Conservation (phyloP, 2,888 invertebrate genomes). For the Hoplodrina ambigua region DNA sequence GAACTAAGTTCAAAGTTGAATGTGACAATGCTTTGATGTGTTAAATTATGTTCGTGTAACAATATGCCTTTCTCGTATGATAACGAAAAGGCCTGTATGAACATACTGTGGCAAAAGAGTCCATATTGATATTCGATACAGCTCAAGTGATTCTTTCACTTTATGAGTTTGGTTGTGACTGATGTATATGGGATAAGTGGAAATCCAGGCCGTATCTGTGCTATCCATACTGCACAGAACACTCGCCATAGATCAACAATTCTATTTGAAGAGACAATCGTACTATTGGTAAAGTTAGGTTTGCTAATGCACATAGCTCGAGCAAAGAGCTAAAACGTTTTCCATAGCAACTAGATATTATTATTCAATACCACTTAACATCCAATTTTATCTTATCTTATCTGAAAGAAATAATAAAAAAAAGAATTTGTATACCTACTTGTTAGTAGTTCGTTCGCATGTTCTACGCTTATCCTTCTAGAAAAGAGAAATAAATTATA, state of each 20-base stretch:
- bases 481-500: too few species aligned
- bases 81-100: constrained; percentile 57
- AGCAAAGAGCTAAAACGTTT: not conserved
- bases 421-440: too few species aligned
- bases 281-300: not conserved
- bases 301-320: too few species aligned
- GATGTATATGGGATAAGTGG: constrained; percentile 13
- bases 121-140: constrained; percentile 63
- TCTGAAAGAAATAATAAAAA: too few species aligned
- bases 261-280: constrained; percentile 6
- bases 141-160: constrained; percentile 61
- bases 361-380: constrained; percentile 2
- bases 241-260: constrained; percentile 7
- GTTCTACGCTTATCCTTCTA: too few species aligned
- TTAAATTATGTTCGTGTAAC: constrained; percentile 50
- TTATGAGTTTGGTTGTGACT: constrained; percentile 37
- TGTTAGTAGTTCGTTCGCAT: too few species aligned
- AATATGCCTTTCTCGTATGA: constrained; percentile 57
- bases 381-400: too few species aligned
- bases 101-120: constrained; percentile 52
- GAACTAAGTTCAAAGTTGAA: constrained; percentile 46
- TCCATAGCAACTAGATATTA: not conserved
- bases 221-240: constrained; percentile 17
- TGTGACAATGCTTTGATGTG: constrained; percentile 22
- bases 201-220: constrained; percentile 25